phyloP scores from a whole-genome alignment of 2,113 vertebrate species.

The Chloebia gouldiae region DNA sequence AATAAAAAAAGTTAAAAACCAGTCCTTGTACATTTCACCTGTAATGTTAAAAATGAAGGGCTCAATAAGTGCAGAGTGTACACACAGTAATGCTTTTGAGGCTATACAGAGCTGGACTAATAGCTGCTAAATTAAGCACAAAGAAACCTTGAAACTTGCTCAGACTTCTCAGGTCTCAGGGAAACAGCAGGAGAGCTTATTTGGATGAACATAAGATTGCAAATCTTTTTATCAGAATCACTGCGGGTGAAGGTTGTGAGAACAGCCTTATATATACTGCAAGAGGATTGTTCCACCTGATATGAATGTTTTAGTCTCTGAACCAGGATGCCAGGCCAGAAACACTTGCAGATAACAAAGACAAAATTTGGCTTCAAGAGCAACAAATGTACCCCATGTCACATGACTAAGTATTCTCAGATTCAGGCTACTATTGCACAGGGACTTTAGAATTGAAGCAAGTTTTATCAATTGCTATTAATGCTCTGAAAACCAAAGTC shows the following conservation, averaged over 20 bases:
- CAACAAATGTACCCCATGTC: neutral
- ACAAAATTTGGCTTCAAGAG: neutral
- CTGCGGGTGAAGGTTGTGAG: conserved; percentile 2
- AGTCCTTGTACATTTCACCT: neutral
- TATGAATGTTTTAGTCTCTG: neutral
- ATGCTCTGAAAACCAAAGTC: neutral
- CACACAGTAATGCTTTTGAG: neutral
- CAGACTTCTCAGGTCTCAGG: neutral
- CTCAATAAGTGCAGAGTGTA: neutral
- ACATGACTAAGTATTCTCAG: neutral
- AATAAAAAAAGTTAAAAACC: neutral
- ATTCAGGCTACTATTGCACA: neutral
- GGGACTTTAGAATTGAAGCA: neutral
- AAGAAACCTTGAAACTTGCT: neutral
- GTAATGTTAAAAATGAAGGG: neutral
- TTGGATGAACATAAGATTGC: neutral
- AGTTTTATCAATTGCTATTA: neutral
- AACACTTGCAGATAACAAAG: neutral
- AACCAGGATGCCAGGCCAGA: neutral
- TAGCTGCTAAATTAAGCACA: neutral
- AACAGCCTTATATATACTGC: neutral
- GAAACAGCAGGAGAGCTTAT: neutral
- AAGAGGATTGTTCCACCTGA: neutral
- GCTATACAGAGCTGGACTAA: neutral
- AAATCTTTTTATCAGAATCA: neutral